A percentile compares a stretch with the other conserved stretches of the same genome.
phyloP scores from a whole-genome alignment of 2,113 vertebrate genomes.

The Nothocercus julius region DNA sequence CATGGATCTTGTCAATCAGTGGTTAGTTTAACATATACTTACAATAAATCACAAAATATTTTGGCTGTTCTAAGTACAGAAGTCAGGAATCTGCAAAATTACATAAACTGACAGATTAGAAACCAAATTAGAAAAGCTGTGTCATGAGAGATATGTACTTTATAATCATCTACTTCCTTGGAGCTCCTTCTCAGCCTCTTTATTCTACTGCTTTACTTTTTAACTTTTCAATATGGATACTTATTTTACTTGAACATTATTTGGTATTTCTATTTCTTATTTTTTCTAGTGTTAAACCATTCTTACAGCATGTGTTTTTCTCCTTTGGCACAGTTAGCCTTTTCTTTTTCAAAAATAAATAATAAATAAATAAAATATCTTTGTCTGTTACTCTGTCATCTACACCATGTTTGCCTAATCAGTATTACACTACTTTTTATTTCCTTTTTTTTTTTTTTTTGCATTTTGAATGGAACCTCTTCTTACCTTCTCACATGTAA shows the following conservation, averaged over 20 bases:
- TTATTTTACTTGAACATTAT: background rate
- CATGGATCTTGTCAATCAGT: background rate
- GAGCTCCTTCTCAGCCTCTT: background rate
- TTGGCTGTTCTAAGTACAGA: background rate
- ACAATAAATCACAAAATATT: background rate
- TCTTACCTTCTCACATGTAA: background rate
- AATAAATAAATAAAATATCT: background rate
- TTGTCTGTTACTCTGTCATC: background rate
- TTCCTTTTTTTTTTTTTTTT: background rate
- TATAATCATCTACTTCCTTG: background rate
- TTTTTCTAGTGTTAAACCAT: background rate
- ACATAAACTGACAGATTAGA: background rate
- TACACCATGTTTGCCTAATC: background rate
- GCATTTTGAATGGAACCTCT: background rate
- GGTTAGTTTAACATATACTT: background rate
- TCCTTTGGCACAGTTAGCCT: rapidly evolving
- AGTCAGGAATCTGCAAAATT: background rate
- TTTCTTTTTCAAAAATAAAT: background rate
- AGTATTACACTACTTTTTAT: background rate
- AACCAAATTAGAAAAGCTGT: background rate
- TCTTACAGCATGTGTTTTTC: background rate
- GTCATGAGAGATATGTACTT: background rate
- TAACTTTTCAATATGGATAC: background rate
- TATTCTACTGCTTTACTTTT: background rate
- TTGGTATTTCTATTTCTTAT: background rate